Evolutionary conservation across 2,113 vertebrate species (phyloP).

Genomic region (Isurus oxyrinchus): DNA sequence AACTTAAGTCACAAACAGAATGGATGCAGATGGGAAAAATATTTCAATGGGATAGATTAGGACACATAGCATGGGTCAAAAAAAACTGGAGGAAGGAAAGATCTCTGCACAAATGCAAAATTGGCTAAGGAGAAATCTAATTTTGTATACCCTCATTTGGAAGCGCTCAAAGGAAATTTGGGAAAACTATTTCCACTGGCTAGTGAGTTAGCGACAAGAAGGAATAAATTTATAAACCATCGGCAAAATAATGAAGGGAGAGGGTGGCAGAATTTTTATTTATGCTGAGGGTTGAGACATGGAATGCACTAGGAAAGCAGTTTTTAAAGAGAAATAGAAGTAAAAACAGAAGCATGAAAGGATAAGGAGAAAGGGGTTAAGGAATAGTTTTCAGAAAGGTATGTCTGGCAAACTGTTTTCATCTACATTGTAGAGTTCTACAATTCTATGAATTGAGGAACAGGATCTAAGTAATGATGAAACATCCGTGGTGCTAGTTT

Average conservation of each 20-base stretch:
- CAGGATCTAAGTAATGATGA: not conserved
- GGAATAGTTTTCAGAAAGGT: not conserved
- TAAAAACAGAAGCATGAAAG: not conserved
- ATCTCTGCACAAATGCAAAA: too few relatives aligned
- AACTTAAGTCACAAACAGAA: not conserved
- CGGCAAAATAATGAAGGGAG: not conserved
- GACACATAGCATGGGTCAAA: not conserved
- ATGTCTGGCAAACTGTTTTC: not conserved
- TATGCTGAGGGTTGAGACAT: too few relatives aligned
- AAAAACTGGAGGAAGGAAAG: not conserved
- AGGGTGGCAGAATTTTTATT: not conserved
- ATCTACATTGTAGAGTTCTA: not conserved
- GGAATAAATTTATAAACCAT: not conserved
- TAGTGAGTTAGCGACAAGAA: not conserved
- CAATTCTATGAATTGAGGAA: not conserved
- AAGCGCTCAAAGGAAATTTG: not conserved
- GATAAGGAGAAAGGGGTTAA: too few relatives aligned
- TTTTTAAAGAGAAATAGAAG: not conserved
- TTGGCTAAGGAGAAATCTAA: too few relatives aligned
- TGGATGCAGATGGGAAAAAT: not conserved
- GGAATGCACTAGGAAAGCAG: too few relatives aligned
- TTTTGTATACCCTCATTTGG: too few relatives aligned
- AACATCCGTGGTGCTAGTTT: not conserved
- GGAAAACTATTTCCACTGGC: not conserved
- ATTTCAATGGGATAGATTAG: not conserved